These are phyloP conservation scores for Anadara kagoshimensis DNA, from an alignment of 1,140 invertebrate species.

Conservation along the genomic window DNA sequence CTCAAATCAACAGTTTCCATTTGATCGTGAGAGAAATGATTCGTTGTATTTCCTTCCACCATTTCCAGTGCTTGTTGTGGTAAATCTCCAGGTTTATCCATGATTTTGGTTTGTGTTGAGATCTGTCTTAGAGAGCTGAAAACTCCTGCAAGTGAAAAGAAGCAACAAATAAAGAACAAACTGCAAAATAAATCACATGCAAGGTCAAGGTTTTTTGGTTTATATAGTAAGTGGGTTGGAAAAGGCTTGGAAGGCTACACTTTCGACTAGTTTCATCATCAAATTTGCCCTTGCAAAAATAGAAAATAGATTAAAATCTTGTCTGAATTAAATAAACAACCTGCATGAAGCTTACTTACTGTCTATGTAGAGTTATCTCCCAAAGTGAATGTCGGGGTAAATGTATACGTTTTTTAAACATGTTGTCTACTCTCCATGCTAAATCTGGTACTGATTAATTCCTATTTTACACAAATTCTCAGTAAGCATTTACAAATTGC, in stretches of 20 bases:
- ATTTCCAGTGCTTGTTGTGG: not conserved
- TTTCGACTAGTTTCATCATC: not conserved
- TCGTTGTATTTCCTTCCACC: not conserved
- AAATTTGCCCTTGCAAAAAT: not conserved
- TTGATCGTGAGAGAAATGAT: no score
- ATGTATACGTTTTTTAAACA: no score
- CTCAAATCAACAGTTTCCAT: no score
- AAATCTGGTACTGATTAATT: no score
- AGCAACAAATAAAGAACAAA: not conserved
- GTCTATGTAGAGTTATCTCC: no score
- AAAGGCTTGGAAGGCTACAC: not conserved
- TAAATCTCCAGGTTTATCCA: slow-evolving; percentile 14
- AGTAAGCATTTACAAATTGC: no score
- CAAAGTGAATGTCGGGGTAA: no score
- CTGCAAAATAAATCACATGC: not conserved
- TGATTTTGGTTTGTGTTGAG: slow-evolving; percentile 4
- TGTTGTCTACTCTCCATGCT: no score
- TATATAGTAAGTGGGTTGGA: not conserved
- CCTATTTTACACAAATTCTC: no score
- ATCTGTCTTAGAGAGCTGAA: slow-evolving; percentile 3
- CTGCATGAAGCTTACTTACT: no score
- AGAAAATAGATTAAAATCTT: no score
- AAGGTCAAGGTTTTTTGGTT: not conserved
- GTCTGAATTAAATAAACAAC: no score
- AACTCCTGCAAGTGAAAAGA: not conserved